Base-by-base conservation (phyloP, 2,113 vertebrate genomes). In the Notiomystis cincta region DNA sequence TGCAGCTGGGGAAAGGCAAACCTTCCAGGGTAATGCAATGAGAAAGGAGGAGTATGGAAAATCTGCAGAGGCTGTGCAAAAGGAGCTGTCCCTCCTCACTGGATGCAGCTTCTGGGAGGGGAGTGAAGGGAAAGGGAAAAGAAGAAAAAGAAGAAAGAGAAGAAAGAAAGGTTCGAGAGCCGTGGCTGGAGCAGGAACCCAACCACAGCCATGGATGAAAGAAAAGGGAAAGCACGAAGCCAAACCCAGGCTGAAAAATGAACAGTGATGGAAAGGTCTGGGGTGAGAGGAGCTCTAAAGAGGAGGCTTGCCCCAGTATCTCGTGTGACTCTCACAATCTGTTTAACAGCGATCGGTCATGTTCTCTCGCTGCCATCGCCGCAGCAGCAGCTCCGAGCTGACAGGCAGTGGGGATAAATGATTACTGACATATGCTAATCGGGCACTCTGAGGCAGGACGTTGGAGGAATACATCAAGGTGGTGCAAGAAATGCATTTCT, bases 261-360 rank as follows among this genome's bases (percentile, higher is more conserved):
- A 95, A 28, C 48, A 50, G 73, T 24, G 90, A 96, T 79, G 89
- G 90, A 51, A 80, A 90, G 95, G 95, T 95, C 94, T 76, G 33
- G 92, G 94, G 84, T 96, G 85, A 88, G 84, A 83, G 70, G 35
- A 60, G 85, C 87, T 53, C 38, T 93, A 57, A 91, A 91, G 84
- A 91, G 53, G 62, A 88, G 87, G 89, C 97, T 95, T 96, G 94
- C 93, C 93, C 98, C 98, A 98, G 97, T 97, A 97, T 98, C 97
- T 97, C 77, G 98, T 98, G 97, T 98, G 98, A 98, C 97, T 89
- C 96, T 92, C 93, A 86, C 97, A 98, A 97, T 97, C 98, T 98
- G 98, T 97, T 94, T 91, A 96, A 96, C 62, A 85, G 93, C 76
- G 57, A 91, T 95, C 45, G 78, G 96, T 95, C 93, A 72, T 94